Percentiles rank a stretch among this genome's conserved stretches.
phyloP scores from a whole-genome alignment of 2,888 invertebrate species.

The Heliothis peltigera region DNA sequence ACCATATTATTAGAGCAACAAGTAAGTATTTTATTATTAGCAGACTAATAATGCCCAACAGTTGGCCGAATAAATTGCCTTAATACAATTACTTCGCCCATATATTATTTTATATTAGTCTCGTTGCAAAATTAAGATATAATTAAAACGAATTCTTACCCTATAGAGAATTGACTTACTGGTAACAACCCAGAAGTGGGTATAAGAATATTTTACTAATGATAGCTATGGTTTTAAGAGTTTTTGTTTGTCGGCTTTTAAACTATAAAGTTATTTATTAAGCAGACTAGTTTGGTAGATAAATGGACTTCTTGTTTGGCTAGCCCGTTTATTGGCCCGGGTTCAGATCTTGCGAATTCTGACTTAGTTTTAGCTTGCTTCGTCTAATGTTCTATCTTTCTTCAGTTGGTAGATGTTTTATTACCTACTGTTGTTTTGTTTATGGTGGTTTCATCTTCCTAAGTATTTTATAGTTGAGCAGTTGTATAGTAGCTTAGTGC shows the following conservation, averaged over 20 bases:
- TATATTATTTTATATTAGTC: constrained; percentile 41
- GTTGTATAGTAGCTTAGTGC: no score
- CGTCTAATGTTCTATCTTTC: constrained; percentile 16
- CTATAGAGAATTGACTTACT: constrained; percentile 57
- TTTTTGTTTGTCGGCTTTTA: constrained; percentile 78
- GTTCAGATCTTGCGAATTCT: constrained; percentile 40
- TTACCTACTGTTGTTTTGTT: constrained; percentile 1
- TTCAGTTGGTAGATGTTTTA: constrained; percentile 15
- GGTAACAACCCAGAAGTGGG: constrained; percentile 50
- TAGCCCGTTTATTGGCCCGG: constrained; percentile 37
- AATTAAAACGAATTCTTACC: constrained; percentile 40
- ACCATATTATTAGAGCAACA: constrained; percentile 33
- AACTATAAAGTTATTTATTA: constrained; percentile 74
- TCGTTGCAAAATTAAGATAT: constrained; percentile 54
- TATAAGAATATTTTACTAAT: constrained; percentile 65
- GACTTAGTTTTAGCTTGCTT: constrained; percentile 25
- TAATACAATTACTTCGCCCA: constrained; percentile 39
- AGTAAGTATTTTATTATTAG: constrained; percentile 32
- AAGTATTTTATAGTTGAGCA: no score
- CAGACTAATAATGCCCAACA: constrained; percentile 36
- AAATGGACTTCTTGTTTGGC: constrained; percentile 65
- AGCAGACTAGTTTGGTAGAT: constrained; percentile 66
- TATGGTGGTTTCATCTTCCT: background rate
- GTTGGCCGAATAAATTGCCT: constrained; percentile 27
- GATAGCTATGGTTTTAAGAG: constrained; percentile 72